Base-by-base conservation (phyloP, 2,113 vertebrate species). In the Forbesichthys agassizii region DNA sequence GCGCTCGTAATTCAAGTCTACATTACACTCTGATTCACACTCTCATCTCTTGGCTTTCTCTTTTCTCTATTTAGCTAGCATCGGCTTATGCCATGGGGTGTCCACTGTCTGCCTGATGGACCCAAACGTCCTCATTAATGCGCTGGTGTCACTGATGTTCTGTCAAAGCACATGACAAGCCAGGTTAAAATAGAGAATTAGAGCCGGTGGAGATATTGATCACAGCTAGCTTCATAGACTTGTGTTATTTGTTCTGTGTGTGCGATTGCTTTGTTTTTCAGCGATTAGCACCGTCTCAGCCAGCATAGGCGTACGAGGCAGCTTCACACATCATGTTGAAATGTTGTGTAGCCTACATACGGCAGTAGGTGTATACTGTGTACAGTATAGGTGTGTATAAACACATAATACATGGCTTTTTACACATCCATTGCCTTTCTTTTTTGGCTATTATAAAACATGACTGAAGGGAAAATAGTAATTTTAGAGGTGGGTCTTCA, bases 241-340 rank as follows among this genome's bases (percentile, higher is more conserved):
- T 93, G 94, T 11, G 10, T 51, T 51, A 93, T 90, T 93, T 57
- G 76, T 93, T 93, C 94, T 95, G 95, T 95, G 91, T 86, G 86
- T 95, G 64, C 42, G 74, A 53, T 55, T 47, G 47, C 66, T 68
- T 42, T 18, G 36, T 42, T 42, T 42, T 42, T 42, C 36, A 42
- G 7, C 36, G 7, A 42, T 42, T 42, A 42, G 36, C 36, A 42
- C 36, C 4, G 36, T 27, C 36, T 13, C 49, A 27, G 10, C 11
- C 10, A 12, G 10, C 49, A 51, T 51, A 4, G 13, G 49, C 11
- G 10, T 51, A 51, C 49, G 11, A 51, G 49, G 11, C 49, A 51
- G 11, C 10, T 51, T 13, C 49, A 9, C 10, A 13, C 49, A 51
- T 51, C 49, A 51, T 12, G 11, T 51, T 11, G 49, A 11, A 51